Conservation (phyloP, 2,797 vertebrate species). For the Anableps anableps region DNA sequence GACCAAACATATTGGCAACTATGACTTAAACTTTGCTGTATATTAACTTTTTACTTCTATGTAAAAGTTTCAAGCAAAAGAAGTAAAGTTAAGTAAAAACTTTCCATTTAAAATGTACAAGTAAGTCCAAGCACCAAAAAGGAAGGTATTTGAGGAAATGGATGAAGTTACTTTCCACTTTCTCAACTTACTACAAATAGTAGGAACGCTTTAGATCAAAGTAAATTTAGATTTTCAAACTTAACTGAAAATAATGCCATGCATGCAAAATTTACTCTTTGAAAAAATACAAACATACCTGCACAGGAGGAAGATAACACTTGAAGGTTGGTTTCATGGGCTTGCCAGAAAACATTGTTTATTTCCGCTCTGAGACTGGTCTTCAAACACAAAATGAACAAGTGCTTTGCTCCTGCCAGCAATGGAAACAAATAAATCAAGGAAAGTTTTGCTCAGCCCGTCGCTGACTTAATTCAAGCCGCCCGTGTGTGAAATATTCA, state of each 20-base stretch:
- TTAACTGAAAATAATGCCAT: neutral
- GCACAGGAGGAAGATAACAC: slow-evolving; percentile 90
- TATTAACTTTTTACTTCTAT: neutral
- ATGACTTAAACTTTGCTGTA: neutral
- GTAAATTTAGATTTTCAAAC: neutral
- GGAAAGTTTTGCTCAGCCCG: slow-evolving; percentile 43
- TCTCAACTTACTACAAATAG: neutral
- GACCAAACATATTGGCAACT: neutral
- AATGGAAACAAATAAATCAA: slow-evolving; percentile 6
- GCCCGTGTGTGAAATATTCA: slow-evolving; percentile 49
- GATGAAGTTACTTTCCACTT: neutral
- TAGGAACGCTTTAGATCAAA: neutral
- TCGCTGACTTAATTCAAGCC: slow-evolving; percentile 29
- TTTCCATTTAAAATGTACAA: neutral
- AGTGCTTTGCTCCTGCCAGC: slow-evolving; percentile 37
- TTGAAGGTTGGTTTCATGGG: slow-evolving; percentile 89
- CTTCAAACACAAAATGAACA: slow-evolving; percentile 35
- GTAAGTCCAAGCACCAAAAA: neutral
- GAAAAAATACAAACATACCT: slow-evolving; percentile 81
- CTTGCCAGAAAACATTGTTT: slow-evolving; percentile 90
- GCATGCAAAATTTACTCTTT: neutral
- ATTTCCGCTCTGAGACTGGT: slow-evolving; percentile 41
- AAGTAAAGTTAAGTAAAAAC: neutral
- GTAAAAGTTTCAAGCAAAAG: neutral
- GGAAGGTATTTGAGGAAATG: neutral